Evolutionary conservation across 2,888 invertebrate genomes (phyloP).

Genomic region (Chromoteleia sp.): DNA sequence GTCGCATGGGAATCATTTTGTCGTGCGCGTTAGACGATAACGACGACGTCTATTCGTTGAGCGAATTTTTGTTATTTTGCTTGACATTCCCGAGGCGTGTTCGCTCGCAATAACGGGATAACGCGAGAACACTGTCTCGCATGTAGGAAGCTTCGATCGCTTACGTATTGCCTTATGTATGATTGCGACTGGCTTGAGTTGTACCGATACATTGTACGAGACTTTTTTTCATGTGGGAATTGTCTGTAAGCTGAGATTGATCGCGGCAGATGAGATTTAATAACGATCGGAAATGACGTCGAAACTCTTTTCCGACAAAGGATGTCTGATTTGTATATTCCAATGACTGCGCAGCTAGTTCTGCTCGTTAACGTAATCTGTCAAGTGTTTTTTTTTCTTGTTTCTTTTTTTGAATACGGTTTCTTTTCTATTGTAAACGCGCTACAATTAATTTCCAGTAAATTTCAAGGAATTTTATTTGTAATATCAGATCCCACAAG

Average conservation of each 20-base stretch:
- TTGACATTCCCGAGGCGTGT: conserved; percentile 56
- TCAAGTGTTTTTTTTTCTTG: too few relatives aligned
- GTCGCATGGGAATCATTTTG: conserved; percentile 65
- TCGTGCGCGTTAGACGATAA: conserved; percentile 49
- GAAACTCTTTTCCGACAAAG: conserved; percentile 6
- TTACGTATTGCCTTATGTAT: conserved; percentile 40
- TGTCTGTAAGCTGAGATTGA: conserved; percentile 25
- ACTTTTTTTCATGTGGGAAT: conserved; percentile 35
- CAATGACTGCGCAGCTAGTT: background rate
- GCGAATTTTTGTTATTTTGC: conserved; percentile 52
- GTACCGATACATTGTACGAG: conserved; percentile 17
- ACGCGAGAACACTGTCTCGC: conserved; percentile 37
- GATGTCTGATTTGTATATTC: background rate
- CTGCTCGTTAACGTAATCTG: too few relatives aligned
- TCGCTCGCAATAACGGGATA: conserved; percentile 49
- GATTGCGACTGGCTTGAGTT: conserved; percentile 10
- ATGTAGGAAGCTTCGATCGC: conserved; percentile 34
- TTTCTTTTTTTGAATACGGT: too few relatives aligned
- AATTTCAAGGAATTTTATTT: too few relatives aligned
- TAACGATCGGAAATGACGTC: conserved; percentile 15
- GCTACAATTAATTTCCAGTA: too few relatives aligned
- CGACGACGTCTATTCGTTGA: conserved; percentile 54
- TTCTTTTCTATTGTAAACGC: too few relatives aligned
- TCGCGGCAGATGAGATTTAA: conserved; percentile 17
- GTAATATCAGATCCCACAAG: too few relatives aligned